Conservation (phyloP, 2,888 invertebrate species). For the Stenichneumon culpator region DNA sequence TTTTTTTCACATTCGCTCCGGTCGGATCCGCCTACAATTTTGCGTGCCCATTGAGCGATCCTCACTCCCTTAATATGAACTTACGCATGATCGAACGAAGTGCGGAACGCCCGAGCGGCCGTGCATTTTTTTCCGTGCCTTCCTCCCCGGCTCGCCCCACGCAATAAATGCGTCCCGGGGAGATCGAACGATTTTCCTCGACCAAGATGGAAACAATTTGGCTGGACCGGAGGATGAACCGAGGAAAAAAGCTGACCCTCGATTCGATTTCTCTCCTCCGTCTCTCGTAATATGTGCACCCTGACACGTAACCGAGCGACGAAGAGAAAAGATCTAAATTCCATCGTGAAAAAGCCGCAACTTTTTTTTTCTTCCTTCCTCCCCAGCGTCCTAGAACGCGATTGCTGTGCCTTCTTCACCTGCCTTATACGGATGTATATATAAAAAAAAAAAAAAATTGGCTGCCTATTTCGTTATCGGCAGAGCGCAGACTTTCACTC, state of each 20-base stretch:
- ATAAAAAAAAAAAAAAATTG: constrained; percentile 26
- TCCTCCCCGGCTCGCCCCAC: constrained; percentile 33
- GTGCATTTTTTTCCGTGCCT: constrained; percentile 46
- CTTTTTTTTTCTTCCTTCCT: constrained; percentile 27
- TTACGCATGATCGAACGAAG: constrained; percentile 65
- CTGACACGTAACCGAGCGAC: neutral
- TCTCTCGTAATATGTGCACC: neutral
- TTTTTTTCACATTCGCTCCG: constrained; percentile 53
- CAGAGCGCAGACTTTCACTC: constrained; percentile 46
- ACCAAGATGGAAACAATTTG: constrained; percentile 65
- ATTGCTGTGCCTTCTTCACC: constrained; percentile 25
- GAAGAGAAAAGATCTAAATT: constrained; percentile 41
- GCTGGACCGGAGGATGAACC: constrained; percentile 39
- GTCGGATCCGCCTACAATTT: constrained; percentile 34
- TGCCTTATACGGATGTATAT: neutral
- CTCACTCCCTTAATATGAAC: constrained; percentile 57
- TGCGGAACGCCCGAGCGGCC: constrained; percentile 17
- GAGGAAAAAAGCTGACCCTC: constrained; percentile 41
- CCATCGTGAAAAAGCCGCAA: neutral
- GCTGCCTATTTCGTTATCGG: constrained; percentile 53
- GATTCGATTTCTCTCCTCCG: constrained; percentile 14
- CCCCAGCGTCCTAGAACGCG: neutral
- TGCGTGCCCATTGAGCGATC: constrained; percentile 59
- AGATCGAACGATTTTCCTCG: constrained; percentile 52
- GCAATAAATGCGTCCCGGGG: constrained; percentile 39